Evolutionary conservation across 2,888 invertebrate genomes (phyloP), one percentile per base, ranked within the genome.

Genomic region (Ectropis crepuscularia): DNA sequence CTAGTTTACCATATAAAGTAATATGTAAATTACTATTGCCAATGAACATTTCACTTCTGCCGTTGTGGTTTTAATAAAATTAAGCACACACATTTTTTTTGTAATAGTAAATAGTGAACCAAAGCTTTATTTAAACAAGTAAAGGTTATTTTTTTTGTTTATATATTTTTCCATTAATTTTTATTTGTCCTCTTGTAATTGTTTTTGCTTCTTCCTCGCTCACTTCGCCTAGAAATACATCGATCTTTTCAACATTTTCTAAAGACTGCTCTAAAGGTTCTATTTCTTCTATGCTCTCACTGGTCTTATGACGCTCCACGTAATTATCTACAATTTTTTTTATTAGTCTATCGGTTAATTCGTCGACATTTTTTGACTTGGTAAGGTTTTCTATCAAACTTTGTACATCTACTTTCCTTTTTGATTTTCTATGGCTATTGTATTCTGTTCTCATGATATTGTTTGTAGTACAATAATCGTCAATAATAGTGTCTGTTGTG

Each of bases 111-210:
- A 28, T 28, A 28, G 16, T 28, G 16, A 28, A 28, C 4, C 2
- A 28, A 28, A 49, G n/a, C 6, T 38, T 50, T 10, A 37, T 43
- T n/a, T 43, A 53, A 53, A 36, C 42, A 8, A 46, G 47, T 39
- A 16, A n/a, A 53, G 12, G 6, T 55, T 16, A 61, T 36, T 51
- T 51, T n/a, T 42, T 51, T 6, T 61, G 28, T 50, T 37, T 50
- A 37, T 55, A 61, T 51, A 51, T 28, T 62, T 48, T 57, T 10
- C 57, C 57, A 53, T 62, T 62, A 16, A 57, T 62, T n/a, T n/a
- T n/a, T 6, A 46, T 51, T 39, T 28, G 5, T 28, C 47, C 39
- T 36, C 0, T 6, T 41, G 28, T n/a, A 39, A 9, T 6, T 9
- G 38, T 45, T 11, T 8, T 41, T 41, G 10, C 6, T 10, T n/a